Evolutionary conservation across 2,113 vertebrate species (phyloP).

Genomic region (Sphyrna mokarran): DNA sequence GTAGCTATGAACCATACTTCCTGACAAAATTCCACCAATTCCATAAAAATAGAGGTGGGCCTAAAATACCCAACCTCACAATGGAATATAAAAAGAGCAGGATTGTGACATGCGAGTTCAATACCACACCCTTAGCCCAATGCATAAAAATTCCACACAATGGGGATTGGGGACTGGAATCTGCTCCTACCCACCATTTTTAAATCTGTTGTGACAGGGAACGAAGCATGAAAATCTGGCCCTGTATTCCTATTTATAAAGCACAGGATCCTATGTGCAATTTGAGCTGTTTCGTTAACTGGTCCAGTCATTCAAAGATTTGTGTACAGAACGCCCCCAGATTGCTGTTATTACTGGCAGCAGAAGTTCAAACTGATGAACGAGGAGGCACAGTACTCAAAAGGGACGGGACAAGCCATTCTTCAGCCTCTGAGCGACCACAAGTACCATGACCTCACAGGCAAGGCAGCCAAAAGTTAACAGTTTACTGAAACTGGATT

Average conservation of each 20-base stretch:
- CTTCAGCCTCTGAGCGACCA: neutral
- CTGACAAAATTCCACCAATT: neutral
- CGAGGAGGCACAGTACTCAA: neutral
- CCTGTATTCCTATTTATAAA: neutral
- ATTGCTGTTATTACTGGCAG: neutral
- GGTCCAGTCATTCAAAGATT: neutral
- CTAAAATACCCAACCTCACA: neutral
- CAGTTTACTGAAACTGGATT: constrained; percentile 6
- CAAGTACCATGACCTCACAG: neutral
- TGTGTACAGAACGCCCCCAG: neutral
- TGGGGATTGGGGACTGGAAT: no score
- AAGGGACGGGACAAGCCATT: neutral
- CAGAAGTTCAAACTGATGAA: neutral
- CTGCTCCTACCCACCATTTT: neutral
- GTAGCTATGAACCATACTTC: neutral
- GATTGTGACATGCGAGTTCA: no score
- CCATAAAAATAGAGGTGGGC: neutral
- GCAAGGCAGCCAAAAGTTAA: neutral
- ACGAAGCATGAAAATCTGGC: neutral
- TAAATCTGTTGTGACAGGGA: neutral
- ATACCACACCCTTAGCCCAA: no score
- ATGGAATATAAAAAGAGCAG: no score
- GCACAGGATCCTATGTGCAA: no score
- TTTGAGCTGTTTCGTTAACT: neutral
- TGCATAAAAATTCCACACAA: neutral